These are phyloP conservation scores for Campoplex nolae DNA, from an alignment of 2,888 invertebrate species.

Conservation along the genomic window DNA sequence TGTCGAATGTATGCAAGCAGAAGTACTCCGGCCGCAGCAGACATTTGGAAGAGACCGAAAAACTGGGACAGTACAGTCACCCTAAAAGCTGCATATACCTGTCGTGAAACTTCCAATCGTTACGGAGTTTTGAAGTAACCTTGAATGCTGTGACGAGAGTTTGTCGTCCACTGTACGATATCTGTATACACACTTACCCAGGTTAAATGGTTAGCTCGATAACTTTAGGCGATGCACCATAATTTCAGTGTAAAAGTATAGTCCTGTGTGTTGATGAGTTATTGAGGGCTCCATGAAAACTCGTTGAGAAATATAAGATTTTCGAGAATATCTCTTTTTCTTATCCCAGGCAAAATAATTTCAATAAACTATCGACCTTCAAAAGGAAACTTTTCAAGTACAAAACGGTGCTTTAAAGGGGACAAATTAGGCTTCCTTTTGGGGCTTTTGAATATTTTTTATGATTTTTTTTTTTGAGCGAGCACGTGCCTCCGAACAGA, in stretches of 20 bases:
- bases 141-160: slow-evolving; percentile 42
- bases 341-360: too few species aligned
- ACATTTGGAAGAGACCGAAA: slow-evolving; percentile 34
- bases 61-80: slow-evolving; percentile 17
- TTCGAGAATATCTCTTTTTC: too few species aligned
- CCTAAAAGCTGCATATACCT: slow-evolving; percentile 6
- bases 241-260: background rate
- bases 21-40: background rate
- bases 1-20: slow-evolving; percentile 23
- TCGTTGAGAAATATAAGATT: too few species aligned
- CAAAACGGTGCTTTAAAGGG: too few species aligned
- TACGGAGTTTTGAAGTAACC: slow-evolving; percentile 33
- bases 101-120: slow-evolving; percentile 52
- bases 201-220: background rate
- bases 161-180: slow-evolving; percentile 1
- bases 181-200: background rate
- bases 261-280: background rate
- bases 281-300: too few species aligned
- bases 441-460: too few species aligned
- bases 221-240: background rate
- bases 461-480: too few species aligned
- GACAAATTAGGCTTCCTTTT: too few species aligned
- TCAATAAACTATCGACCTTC: too few species aligned
- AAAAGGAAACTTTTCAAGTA: too few species aligned
- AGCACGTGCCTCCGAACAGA: too few species aligned